Percentiles rank a stretch among this genome's conserved stretches.
Evolutionary conservation across 2,113 vertebrate species (phyloP).

Genomic region (Elephantulus edwardii): DNA sequence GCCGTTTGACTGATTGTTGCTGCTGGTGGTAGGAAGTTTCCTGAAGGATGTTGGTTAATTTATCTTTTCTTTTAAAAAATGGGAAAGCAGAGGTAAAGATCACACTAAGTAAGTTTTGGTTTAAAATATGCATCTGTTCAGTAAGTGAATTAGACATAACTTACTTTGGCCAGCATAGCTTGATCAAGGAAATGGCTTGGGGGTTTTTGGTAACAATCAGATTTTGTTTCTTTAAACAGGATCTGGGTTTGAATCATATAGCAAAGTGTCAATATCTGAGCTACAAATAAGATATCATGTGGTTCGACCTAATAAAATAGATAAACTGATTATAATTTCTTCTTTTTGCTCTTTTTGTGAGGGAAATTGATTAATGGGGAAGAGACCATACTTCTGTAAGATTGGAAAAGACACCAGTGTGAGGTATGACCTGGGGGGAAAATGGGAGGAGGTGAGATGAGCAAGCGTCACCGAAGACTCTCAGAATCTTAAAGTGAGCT

Average conservation of each 20-base stretch:
- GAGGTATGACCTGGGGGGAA: neutral
- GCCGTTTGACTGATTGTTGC: constrained; percentile 34
- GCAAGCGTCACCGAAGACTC: neutral
- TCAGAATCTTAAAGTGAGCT: neutral
- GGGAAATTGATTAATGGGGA: neutral
- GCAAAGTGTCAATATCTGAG: neutral
- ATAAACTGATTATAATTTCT: neutral
- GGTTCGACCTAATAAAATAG: neutral
- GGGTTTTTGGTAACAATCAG: neutral
- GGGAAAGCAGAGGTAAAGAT: neutral
- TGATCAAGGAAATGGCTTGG: neutral
- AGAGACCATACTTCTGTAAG: neutral
- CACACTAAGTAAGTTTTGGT: neutral
- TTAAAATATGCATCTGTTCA: constrained; percentile 23
- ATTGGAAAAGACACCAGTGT: too few species aligned
- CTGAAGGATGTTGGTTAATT: constrained; percentile 24
- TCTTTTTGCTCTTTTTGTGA: neutral
- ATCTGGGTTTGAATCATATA: neutral
- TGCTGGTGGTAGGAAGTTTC: constrained; percentile 4
- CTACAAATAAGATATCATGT: neutral
- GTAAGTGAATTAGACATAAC: constrained; percentile 15
- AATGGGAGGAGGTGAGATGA: neutral
- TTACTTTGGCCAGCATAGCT: constrained; percentile 15
- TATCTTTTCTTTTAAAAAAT: constrained; percentile 28
- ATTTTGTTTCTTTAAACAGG: neutral